These are phyloP conservation scores for Trematocara zebra DNA, from an alignment of 2,113 vertebrate species.

Conservation along the genomic window DNA sequence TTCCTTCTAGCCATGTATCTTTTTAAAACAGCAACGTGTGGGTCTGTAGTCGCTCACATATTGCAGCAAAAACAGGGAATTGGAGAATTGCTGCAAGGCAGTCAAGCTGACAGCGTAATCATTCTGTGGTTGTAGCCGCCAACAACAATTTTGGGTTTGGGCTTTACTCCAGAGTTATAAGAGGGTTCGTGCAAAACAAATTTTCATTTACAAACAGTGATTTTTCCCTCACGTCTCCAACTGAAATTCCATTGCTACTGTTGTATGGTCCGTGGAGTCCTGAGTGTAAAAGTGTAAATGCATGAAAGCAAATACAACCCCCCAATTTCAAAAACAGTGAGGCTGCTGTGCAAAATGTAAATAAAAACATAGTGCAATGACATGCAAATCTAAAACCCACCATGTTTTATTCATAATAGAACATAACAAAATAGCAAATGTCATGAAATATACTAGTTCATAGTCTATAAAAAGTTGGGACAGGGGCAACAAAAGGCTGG, in stretches of 20 bases:
- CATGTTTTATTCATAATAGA: neutral
- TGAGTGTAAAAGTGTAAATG: neutral
- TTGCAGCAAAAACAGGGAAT: neutral
- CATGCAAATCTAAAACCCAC: accelerated
- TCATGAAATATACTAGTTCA: neutral
- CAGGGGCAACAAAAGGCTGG: neutral
- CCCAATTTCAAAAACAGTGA: neutral
- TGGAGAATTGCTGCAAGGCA: neutral
- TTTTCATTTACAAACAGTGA: neutral
- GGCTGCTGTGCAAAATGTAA: neutral
- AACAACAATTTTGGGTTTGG: neutral
- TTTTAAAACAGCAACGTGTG: neutral
- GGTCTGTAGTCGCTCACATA: neutral
- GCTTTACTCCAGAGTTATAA: neutral
- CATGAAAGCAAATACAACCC: neutral
- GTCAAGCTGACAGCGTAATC: neutral
- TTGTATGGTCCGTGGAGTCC: neutral
- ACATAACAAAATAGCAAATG: neutral
- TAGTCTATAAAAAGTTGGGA: neutral
- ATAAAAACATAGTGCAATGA: neutral
- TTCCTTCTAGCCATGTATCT: neutral
- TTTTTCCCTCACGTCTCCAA: neutral
- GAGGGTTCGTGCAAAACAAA: neutral
- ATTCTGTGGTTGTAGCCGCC: neutral
- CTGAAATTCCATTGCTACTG: neutral